Evolutionary conservation across 1,140 invertebrate species (phyloP), one percentile per base, ranked within the genome.

Genomic region (Diploscapter pachys): DNA sequence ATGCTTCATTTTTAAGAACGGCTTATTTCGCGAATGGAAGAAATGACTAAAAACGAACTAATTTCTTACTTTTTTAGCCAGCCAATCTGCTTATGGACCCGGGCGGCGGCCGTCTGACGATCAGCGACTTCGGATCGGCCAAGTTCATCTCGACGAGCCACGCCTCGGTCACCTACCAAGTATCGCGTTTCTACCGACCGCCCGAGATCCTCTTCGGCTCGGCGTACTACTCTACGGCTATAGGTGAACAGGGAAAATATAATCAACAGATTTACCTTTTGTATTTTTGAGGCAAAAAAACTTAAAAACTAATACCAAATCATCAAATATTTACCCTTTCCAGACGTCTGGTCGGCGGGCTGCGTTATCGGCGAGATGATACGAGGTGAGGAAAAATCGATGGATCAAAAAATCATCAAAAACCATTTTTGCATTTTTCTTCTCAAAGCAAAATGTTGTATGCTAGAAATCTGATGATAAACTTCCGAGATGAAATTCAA

Each of bases 301-400:
- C 31, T 31, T 31, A 31, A 31, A 0, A 31, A 31, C 31, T 31
- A 31, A 31, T 31, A 31, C 31, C 31, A 31, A 31, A 31, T 2
- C 9, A 11, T 2, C 31, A 11, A 59, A 59, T 59, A 59, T 11
- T 2, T 31, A 5, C 59, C 62, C 31, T 49, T 64, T 31, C 68
- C 81, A 11, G 94, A 99, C 89, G 94, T 98, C 73, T 99, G 96
- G 96, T 96, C 94, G 87, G 96, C 95, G 76, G 96, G 96, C 65
- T 99, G 96, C 88, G 96, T 99, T 13, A 88, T 99, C 82, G 96
- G 96, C 56, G 96, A 99, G 88, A 88, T 99, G 77, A 65, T 83
- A 8, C 54, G 73, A 31, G 31, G 31, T 31, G 31, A 31, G 1
- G 31, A 31, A 31, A 31, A 31, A 31, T 31, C 31, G 31, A 31